Conservation (phyloP, 2,888 invertebrate species). For the Drosophila greeni region DNA sequence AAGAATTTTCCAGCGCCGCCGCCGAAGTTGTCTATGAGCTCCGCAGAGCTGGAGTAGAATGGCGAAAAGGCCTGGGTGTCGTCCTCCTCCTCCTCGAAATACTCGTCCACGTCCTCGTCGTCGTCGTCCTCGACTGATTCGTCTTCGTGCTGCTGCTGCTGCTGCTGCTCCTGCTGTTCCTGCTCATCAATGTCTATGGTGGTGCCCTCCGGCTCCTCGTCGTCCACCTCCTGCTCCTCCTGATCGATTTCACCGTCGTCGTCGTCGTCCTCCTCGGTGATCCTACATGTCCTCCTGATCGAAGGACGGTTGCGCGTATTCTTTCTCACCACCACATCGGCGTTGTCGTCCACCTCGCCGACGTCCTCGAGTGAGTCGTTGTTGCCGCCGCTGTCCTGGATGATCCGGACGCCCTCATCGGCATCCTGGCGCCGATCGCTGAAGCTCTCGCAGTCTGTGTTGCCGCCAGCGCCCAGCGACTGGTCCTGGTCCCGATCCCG, state of each 20-base stretch:
- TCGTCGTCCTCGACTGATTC: conserved; percentile 37
- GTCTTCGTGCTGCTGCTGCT: conserved; percentile 40
- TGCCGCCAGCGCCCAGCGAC: conserved; percentile 32
- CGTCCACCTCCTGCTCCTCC: conserved; percentile 48
- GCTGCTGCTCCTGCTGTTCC: conserved; percentile 47
- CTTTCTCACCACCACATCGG: conserved; percentile 62
- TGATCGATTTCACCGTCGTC: conserved; percentile 30
- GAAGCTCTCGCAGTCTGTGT: conserved; percentile 67
- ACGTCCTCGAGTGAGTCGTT: conserved; percentile 67
- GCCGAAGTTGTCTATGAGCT: conserved; percentile 63
- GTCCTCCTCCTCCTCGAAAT: conserved; percentile 63
- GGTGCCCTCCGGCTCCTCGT: conserved; percentile 64
- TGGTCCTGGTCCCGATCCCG: conserved; percentile 25
- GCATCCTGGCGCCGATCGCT: conserved; percentile 61
- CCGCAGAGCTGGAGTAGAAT: conserved; percentile 67
- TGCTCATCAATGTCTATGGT: conserved; percentile 65
- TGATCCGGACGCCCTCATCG: conserved; percentile 53
- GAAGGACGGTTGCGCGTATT: conserved; percentile 62
- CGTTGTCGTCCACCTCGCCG: conserved; percentile 66
- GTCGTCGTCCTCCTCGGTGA: conserved; percentile 67
- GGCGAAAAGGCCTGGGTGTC: conserved; percentile 68
- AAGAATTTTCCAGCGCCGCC: conserved; percentile 63
- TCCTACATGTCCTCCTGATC: conserved; percentile 64
- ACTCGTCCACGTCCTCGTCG: conserved; percentile 63
- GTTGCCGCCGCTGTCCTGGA: conserved; percentile 47